Evolutionary conservation across 2,888 invertebrate genomes (phyloP).

Genomic region (Onthophagus sagittarius): DNA sequence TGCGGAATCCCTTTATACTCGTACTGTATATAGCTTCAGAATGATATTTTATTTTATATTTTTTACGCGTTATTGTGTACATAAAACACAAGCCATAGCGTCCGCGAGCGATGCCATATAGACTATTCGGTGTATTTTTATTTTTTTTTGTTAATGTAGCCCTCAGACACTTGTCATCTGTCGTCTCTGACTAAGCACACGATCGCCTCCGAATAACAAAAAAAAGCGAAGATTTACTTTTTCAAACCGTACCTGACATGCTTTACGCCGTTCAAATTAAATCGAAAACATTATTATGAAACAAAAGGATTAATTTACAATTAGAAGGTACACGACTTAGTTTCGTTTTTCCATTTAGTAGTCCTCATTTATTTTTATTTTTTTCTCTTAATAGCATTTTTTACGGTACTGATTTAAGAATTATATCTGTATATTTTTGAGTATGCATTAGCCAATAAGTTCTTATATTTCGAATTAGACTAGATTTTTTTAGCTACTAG

Average conservation of each 20-base stretch:
- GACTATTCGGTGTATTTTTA: conserved; percentile 8
- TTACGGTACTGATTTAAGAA: conserved; percentile 32
- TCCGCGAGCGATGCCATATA: conserved; percentile 22
- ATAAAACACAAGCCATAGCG: conserved; percentile 25
- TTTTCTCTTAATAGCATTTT: conserved; percentile 2
- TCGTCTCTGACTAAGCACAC: conserved; percentile 18
- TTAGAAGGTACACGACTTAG: conserved; percentile 16
- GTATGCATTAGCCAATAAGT: conserved; percentile 27
- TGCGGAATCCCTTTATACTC: conserved; percentile 1
- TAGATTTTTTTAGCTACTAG: conserved; percentile 35
- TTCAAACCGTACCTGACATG: conserved; percentile 47
- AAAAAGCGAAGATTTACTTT: conserved; percentile 23
- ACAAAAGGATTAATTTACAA: conserved; percentile 16
- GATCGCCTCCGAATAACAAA: conserved; percentile 17
- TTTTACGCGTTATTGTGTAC: conserved; percentile 22
- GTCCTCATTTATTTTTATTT: neutral
- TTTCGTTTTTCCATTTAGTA: neutral
- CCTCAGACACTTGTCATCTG: conserved; percentile 24
- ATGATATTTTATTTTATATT: conserved; percentile 19
- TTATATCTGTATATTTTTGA: conserved; percentile 33
- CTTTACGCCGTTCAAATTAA: conserved; percentile 37
- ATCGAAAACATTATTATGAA: conserved; percentile 30
- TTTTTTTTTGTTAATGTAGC: neutral
- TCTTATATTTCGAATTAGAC: conserved; percentile 37
- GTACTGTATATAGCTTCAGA: conserved; percentile 20